Evolutionary conservation across 2,113 vertebrate species (phyloP), one percentile per base, ranked within the genome.

Genomic region (Terrapene triunguis): DNA sequence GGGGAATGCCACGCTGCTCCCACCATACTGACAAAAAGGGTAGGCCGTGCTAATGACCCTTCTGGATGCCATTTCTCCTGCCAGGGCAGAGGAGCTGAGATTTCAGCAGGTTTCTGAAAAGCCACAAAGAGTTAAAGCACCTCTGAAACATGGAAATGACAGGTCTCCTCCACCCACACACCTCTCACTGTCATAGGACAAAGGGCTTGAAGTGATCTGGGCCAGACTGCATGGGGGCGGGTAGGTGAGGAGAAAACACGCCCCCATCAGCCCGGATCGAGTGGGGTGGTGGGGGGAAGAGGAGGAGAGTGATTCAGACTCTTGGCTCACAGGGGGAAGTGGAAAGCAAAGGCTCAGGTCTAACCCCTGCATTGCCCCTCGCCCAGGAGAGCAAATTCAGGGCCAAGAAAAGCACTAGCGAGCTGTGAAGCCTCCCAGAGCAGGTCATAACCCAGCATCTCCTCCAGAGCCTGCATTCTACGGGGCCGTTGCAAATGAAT

Each of bases 401-500:
- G n/a, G 16, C 65, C 62, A 7, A 32, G 14, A 14, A 35, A 65
- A 65, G 62, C 62, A 35, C 13, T 25, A 57, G 29, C 1, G 62
- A 72, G n/a, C 35, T 4, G 17, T 21, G 65, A n/a, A 69, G 16
- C 35, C 65, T n/a, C 35, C 65, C 11, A 17, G 62, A n/a, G 14
- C 7, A 19, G 62, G 16, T 27, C 55, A 57, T 11, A 57, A 57
- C 24, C 9, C 55, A n/a, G 35, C 14, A n/a, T 16, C 62, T 8
- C 7, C 62, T 19, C 32, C 3, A 8, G 35, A n/a, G 16, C 62
- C 62, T 7, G 29, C 32, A 6, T 29, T 62, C 62, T 19, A 35
- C 8, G 0, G 0, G 17, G 35, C 62, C 4, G 1, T 17, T 17
- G 62, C 8, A 13, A 69, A 35, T 6, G 8, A 69, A 62, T 32